Percentiles rank a stretch among this genome's conserved stretches.
Conservation (phyloP, 2,888 invertebrate genomes). For the Linnaemya vulpina region DNA sequence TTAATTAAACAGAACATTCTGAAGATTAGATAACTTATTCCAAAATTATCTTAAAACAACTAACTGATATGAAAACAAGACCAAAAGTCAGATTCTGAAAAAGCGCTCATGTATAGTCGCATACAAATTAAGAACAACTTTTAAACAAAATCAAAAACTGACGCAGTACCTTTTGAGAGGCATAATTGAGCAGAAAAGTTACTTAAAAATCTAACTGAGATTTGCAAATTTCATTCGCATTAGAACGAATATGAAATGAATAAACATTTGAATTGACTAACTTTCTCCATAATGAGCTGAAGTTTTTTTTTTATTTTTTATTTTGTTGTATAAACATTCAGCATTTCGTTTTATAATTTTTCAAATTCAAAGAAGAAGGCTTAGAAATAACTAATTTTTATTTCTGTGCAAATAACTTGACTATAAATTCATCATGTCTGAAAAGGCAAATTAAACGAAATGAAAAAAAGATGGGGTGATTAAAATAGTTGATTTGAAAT, state of each 20-base stretch:
- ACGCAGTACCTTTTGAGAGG: too few species aligned
- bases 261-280: not conserved
- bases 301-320: constrained; percentile 7
- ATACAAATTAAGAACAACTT: too few species aligned
- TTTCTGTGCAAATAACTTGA: not conserved
- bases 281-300: constrained; percentile 4
- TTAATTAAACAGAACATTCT: too few species aligned
- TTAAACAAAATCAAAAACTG: too few species aligned
- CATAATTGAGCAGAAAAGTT: not conserved
- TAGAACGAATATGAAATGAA: not conserved
- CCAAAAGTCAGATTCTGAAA: too few species aligned
- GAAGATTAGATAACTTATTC: too few species aligned
- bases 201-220: not conserved
- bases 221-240: not conserved
- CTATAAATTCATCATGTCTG: constrained; percentile 29
- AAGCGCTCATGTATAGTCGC: too few species aligned
- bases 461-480: not conserved
- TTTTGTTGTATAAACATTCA: constrained; percentile 12
- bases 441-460: constrained; percentile 30
- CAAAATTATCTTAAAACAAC: too few species aligned
- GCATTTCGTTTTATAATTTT: not conserved
- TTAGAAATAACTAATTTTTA: constrained; percentile 38
- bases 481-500: not conserved
- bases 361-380: constrained; percentile 13
- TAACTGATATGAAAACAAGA: too few species aligned